phyloP scores from a whole-genome alignment of 2,888 invertebrate species.

The Phyto melanocephala region DNA sequence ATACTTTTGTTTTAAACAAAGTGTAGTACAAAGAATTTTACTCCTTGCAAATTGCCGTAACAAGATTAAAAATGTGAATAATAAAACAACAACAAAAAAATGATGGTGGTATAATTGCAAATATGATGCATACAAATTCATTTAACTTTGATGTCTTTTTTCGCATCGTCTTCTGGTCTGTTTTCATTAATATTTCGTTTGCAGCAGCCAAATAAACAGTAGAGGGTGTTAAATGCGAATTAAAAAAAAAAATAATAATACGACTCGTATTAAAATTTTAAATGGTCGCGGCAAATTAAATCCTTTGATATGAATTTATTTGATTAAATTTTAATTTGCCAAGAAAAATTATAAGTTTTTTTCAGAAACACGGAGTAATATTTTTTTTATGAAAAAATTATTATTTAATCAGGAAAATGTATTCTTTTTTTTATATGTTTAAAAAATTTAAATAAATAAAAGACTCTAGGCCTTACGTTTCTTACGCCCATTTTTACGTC shows the following conservation, averaged over 20 bases:
- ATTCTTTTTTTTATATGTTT: neutral
- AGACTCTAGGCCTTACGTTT: no score
- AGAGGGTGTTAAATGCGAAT: constrained; percentile 55
- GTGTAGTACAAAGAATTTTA: constrained; percentile 44
- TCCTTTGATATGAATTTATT: constrained; percentile 45
- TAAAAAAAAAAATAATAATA: neutral
- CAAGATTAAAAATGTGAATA: constrained; percentile 15
- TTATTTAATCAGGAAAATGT: neutral
- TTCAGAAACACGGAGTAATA: no score
- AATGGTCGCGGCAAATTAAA: constrained; percentile 52
- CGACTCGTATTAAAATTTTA: constrained; percentile 4
- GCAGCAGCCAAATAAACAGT: constrained; percentile 41
- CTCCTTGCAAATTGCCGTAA: constrained; percentile 43
- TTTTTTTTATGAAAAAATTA: no score
- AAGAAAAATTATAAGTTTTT: neutral
- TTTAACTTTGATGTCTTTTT: constrained; percentile 61
- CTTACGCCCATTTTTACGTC: no score
- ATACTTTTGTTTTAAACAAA: constrained; percentile 19
- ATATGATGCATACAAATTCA: constrained; percentile 41
- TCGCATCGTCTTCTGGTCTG: neutral
- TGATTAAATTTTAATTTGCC: constrained; percentile 22
- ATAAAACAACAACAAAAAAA: neutral
- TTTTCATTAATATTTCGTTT: neutral
- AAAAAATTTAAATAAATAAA: no score
- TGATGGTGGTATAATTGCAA: constrained; percentile 26